A percentile compares a stretch with the other conserved stretches of the same genome.
These are phyloP conservation scores for Phyllotreta striolata DNA, from an alignment of 2,888 invertebrate genomes.

Conservation along the genomic window DNA sequence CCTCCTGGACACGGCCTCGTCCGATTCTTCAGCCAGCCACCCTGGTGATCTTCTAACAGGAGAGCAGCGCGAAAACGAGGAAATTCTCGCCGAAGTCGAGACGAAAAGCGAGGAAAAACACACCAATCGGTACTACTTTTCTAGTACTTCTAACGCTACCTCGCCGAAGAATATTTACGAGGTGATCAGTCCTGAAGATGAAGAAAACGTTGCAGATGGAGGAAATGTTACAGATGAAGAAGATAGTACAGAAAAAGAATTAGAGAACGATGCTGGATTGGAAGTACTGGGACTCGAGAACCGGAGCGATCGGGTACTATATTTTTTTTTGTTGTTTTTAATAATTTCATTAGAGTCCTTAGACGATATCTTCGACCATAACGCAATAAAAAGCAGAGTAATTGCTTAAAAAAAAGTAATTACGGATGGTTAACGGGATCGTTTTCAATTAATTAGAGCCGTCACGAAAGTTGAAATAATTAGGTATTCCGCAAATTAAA, in stretches of 20 bases:
- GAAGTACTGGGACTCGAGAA: no score
- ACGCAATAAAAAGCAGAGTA: slow-evolving; percentile 7
- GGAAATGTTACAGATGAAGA: slow-evolving; percentile 10
- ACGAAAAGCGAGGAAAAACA: slow-evolving; percentile 4
- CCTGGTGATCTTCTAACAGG: slow-evolving; percentile 6
- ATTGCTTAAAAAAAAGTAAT: no score
- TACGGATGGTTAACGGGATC: no score
- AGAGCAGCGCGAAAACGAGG: slow-evolving; percentile 1
- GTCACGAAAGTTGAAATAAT: slow-evolving; percentile 39
- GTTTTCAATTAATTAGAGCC: slow-evolving; percentile 25
- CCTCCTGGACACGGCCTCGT: slow-evolving; percentile 6
- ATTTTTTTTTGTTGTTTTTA: no score
- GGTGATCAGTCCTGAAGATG: slow-evolving; percentile 15
- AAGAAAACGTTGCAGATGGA: slow-evolving; percentile 15
- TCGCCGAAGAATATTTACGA: slow-evolving; percentile 29
- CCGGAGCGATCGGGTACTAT: no score
- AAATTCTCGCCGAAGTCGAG: slow-evolving; percentile 8
- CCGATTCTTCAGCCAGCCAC: neutral
- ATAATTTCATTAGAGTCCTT: neutral
- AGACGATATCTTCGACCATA: neutral
- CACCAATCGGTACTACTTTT: neutral
- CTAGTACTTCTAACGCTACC: neutral
- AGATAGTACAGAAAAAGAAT: slow-evolving; percentile 4
- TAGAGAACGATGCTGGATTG: no score
- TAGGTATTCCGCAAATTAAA: slow-evolving; percentile 34